Conservation (phyloP, 2,113 vertebrate genomes). For the Holacanthus passer region DNA sequence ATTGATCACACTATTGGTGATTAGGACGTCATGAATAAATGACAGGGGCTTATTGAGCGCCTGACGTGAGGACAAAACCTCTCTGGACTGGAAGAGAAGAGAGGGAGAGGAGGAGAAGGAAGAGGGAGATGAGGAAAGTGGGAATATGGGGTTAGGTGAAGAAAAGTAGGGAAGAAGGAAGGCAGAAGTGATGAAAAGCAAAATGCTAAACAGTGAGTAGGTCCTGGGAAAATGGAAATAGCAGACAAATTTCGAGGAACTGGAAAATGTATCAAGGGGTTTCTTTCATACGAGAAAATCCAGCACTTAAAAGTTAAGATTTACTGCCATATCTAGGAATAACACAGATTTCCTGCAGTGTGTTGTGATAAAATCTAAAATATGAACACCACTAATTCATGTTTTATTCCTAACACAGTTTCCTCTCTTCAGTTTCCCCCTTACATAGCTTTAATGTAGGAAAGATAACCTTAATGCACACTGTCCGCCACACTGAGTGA, state of each 20-base stretch:
- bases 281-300: not conserved
- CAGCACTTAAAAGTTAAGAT: not conserved
- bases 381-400: not conserved
- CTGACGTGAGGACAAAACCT: conserved; percentile 54
- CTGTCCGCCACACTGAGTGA: too few species aligned
- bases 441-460: not conserved
- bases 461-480: too few species aligned
- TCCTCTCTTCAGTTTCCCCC: not conserved
- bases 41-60: conserved; percentile 67
- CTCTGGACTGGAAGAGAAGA: conserved; percentile 19
- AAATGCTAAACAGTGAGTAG: not conserved
- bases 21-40: conserved; percentile 76
- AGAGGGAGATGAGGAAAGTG: not conserved
- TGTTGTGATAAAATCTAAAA: not conserved
- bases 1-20: conserved; percentile 78
- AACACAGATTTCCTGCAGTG: not conserved
- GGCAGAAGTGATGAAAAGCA: not conserved
- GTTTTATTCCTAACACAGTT: not conserved
- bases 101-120: not conserved
- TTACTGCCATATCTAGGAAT: not conserved
- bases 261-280: not conserved
- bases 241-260: not conserved
- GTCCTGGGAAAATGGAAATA: not conserved
- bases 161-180: not conserved
- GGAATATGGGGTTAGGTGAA: not conserved